Evolutionary conservation across 1,140 invertebrate genomes (phyloP), one percentile per base, ranked within the genome.

Genomic region (Drosophila nannoptera): DNA sequence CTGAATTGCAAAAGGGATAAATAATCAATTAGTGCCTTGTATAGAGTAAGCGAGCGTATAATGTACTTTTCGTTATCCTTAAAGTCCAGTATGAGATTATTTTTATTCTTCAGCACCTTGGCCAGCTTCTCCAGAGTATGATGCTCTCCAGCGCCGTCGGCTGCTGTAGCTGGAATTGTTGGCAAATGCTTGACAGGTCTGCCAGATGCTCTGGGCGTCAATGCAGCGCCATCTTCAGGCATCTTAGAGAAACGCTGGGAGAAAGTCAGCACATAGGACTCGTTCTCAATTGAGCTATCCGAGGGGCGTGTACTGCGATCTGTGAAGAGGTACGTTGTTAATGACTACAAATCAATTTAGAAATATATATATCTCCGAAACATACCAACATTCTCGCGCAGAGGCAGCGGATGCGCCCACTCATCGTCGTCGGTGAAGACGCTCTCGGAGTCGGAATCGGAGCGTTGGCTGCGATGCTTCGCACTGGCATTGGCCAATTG

Each of bases 351-450:
- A 12, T 7, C 4, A 45, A 45, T 5, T 8, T 9, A 46, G 2
- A 42, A 6, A n/a, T 45, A 22, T 45, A 8, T 45, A 29, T 45
- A 4, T 6, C 4, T 11, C 4, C 0, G 8, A 4, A 7, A 56
- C 74, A 53, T 69, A 84, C 88, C 88, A 55, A 88, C 71, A 82
- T 89, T 89, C 72, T 89, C 88, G 6, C 88, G 75, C 4, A 89
- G 12, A 2, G 88, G 88, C 58, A 88, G 50, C 3, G 88, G 88
- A 80, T 87, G 87, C n/a, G 88, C 74, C 90, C 91, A 92, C 69
- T 91, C 91, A 65, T 92, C 91, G 53, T 92, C 91, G 73, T 92
- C 92, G 29, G 91, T 92, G 62, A 92, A 92, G 2, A 92, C 92
- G 74, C 90, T 92, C 69, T 93, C 92, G 0, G 90, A 91, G 81